Evolutionary conservation across 2,797 vertebrate species (phyloP).

Genomic region (Silurus aristotelis): DNA sequence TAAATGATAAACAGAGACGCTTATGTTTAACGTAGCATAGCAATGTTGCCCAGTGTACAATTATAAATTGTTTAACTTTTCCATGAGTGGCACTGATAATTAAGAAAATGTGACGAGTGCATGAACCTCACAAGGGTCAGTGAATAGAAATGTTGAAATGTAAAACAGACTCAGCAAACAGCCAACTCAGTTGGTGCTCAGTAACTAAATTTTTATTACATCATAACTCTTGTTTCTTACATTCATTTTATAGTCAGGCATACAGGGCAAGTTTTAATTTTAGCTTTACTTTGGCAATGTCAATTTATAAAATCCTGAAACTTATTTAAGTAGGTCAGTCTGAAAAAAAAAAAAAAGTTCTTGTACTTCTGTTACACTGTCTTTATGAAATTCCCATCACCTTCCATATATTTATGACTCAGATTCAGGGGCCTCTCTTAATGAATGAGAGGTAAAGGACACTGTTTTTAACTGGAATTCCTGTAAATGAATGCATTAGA

Average conservation of each 20-base stretch:
- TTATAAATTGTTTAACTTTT: background rate
- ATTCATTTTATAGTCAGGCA: constrained; percentile 28
- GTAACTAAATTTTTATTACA: constrained; percentile 49
- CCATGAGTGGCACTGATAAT: background rate
- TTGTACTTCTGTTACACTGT: background rate
- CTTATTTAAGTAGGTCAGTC: background rate
- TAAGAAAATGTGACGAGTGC: constrained; percentile 15
- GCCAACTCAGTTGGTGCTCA: constrained; percentile 41
- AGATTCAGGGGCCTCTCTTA: background rate
- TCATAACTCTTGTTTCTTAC: constrained; percentile 34
- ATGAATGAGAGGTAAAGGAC: background rate
- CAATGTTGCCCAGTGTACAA: no score
- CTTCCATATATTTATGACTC: background rate
- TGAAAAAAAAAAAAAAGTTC: constrained; percentile 3
- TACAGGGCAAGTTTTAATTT: constrained; percentile 19
- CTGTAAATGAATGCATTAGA: background rate
- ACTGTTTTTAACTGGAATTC: background rate
- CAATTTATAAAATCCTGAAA: constrained; percentile 8
- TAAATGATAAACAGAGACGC: background rate
- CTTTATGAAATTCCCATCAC: constrained; percentile 22
- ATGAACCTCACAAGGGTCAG: constrained; percentile 17
- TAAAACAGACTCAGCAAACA: constrained; percentile 45
- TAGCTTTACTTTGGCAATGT: background rate
- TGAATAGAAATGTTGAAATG: constrained; percentile 37
- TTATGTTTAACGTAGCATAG: background rate